Evolutionary conservation across 92 coral and sea anemone species (phyloP).

Genomic region (Umimayanthus kanabou): DNA sequence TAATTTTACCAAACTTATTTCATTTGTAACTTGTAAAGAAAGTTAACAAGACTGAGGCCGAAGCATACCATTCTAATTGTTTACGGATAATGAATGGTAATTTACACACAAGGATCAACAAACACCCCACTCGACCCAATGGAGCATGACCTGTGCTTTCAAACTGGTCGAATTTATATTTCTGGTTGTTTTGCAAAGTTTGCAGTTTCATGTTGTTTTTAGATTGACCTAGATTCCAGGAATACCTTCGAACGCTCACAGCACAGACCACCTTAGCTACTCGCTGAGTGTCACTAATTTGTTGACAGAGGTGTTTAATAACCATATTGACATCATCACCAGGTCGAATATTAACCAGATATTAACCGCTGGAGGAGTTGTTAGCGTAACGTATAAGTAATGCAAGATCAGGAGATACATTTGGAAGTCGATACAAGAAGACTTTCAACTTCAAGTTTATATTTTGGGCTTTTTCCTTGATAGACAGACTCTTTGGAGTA

Average conservation of each 20-base stretch:
- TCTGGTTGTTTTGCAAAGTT: not conserved
- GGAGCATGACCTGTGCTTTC: not conserved
- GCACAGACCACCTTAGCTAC: not conserved
- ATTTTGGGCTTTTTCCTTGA: not conserved
- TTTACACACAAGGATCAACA: not conserved
- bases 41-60: not conserved
- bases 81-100: not conserved
- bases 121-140: slow-evolving; percentile 1
- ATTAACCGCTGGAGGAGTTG: not conserved
- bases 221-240: slow-evolving; percentile 1
- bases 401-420: not conserved
- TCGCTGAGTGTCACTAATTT: not conserved
- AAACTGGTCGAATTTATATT: not conserved
- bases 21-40: not conserved
- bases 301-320: slow-evolving; percentile 15
- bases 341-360: slow-evolving; percentile 33
- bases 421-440: not conserved
- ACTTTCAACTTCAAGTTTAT: not conserved
- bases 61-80: not conserved
- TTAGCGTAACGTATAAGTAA: not conserved
- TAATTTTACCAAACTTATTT: not conserved
- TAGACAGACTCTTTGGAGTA: not conserved
- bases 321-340: not conserved
- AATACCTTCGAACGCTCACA: not conserved
- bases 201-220: not conserved